Evolutionary conservation across 2,888 invertebrate species (phyloP), one percentile per base, ranked within the genome.

Genomic region (Macrosiphum euphorbiae): DNA sequence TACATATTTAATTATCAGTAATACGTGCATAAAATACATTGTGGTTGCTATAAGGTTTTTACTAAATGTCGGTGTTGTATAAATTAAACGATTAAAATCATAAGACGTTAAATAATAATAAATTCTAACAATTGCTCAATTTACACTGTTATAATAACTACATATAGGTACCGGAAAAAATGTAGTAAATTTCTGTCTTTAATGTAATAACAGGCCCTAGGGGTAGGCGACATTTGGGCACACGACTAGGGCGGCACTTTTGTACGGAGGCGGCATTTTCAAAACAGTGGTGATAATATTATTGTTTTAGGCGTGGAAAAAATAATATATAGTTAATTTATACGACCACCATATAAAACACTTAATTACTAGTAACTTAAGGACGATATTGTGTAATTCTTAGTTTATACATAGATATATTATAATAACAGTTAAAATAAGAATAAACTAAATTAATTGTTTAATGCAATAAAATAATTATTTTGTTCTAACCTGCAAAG

Each of bases 401-500:
- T 20, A 35, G 35, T 78, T 78, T 7, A 20, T 35, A 35, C 78
- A 78, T 20, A 35, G 35, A 1, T 7, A 8, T 35, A 78, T 20
- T 78, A 78, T 35, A 78, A 20, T 8, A 78, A 35, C 35, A 35
- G 78, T 78, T 20, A 35, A 35, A 78, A 78, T 78, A 78, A 78
- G 20, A 78, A 58, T 58, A 13, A 89, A 58, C 58, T 28, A 28
- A 44, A 88, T 44, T 44, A n/a, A 58, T 44, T 58, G 11, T 26
- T 5, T 55, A 41, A 13, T 90, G n/a, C 0, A n/a, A 47, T 90
- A 47, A 28, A 61, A 67, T 67, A 61, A 10, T 90, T n/a, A 90
- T 16, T 28, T 55, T 28, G 4, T 84, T n/a, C 44, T 90, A 3
- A 94, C 93, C 93, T 94, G 85, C 90, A 20, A 67, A 61, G 78